These are phyloP conservation scores for Noctua pronuba DNA, from an alignment of 2,888 invertebrate species.

Conservation along the genomic window DNA sequence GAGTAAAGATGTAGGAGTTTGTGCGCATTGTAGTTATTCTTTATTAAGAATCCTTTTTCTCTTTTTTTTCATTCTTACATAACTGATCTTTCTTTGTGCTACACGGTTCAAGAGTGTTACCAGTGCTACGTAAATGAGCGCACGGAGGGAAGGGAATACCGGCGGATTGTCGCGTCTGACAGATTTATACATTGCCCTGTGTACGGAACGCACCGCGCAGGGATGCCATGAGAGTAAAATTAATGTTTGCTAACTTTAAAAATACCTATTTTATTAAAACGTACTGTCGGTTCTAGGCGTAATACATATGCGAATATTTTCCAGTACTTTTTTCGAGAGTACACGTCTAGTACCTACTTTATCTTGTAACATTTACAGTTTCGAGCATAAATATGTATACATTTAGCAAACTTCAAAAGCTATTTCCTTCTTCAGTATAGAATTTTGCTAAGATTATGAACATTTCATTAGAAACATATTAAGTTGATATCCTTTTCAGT, in stretches of 20 bases:
- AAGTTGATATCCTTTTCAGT: too few species aligned
- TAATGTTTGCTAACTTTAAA: not conserved
- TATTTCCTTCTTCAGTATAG: not conserved
- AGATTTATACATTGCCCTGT: constrained; percentile 63
- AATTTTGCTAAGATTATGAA: not conserved
- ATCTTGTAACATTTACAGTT: not conserved
- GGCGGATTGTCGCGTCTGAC: constrained; percentile 60
- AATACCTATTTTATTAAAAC: not conserved
- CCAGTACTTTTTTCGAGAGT: not conserved
- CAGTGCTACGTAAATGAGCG: constrained; percentile 45
- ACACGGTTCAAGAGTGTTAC: constrained; percentile 18
- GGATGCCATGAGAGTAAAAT: constrained; percentile 46
- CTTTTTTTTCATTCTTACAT: not conserved
- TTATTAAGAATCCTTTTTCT: not conserved
- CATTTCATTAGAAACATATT: not conserved
- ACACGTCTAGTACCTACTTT: not conserved
- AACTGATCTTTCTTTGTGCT: constrained; percentile 29
- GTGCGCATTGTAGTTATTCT: not conserved
- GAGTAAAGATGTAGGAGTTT: not conserved
- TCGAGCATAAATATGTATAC: not conserved
- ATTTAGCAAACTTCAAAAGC: not conserved
- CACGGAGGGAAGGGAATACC: constrained; percentile 53
- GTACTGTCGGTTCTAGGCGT: not conserved
- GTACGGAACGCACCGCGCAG: constrained; percentile 52
- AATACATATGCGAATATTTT: not conserved